Percentiles rank a stretch among this genome's conserved stretches.
phyloP scores from a whole-genome alignment of 2,888 invertebrate species.

The Lamellibrachia columna region DNA sequence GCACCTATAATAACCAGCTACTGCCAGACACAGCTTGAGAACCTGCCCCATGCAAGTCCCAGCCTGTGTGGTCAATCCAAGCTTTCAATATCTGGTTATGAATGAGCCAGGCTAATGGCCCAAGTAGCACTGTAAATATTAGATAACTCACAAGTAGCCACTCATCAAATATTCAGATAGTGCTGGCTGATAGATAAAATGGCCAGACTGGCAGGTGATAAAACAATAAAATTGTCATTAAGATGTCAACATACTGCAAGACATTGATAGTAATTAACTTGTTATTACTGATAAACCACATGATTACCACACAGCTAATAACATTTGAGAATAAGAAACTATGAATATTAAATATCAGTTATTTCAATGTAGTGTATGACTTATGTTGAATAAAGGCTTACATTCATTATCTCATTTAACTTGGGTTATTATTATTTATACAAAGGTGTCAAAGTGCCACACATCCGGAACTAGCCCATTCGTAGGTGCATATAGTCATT shows the following conservation, averaged over 20 bases:
- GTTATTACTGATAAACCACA: conserved; percentile 8
- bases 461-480: too few species aligned
- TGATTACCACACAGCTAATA: background rate
- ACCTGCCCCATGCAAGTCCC: background rate
- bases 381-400: background rate
- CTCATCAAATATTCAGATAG: background rate
- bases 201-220: background rate
- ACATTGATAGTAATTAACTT: background rate
- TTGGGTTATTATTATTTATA: background rate
- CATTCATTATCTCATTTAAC: background rate
- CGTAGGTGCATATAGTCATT: too few species aligned
- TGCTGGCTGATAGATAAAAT: background rate
- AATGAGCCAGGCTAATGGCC: background rate
- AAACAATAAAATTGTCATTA: background rate
- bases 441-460: too few species aligned
- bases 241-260: background rate
- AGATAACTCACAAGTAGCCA: conserved; percentile 4
- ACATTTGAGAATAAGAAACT: background rate
- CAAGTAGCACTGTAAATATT: conserved; percentile 5
- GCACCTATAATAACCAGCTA: background rate
- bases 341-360: background rate
- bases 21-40: background rate
- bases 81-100: conserved; percentile 3
- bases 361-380: background rate
- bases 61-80: background rate